Evolutionary conservation across 2,797 vertebrate species (phyloP).

Genomic region (Spondyliosoma cantharus): DNA sequence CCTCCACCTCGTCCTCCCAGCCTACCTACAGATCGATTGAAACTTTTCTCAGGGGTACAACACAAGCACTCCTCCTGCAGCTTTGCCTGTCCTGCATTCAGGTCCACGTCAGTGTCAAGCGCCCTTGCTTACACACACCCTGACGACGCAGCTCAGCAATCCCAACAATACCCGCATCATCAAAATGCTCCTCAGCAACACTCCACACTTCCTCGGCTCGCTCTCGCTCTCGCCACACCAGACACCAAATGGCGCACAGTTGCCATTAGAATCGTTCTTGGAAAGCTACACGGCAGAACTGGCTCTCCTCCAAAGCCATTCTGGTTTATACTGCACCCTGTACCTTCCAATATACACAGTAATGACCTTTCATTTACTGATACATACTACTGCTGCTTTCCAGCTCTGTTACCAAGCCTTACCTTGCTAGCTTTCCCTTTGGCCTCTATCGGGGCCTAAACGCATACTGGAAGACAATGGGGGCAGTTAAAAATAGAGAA

Average conservation of each 20-base stretch:
- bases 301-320: conserved; percentile 47
- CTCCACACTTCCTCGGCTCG: conserved; percentile 25
- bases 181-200: conserved; percentile 63
- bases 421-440: conserved; percentile 21
- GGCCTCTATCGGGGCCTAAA: conserved; percentile 17
- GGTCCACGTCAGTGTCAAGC: conserved; percentile 67
- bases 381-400: conserved; percentile 11
- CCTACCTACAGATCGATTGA: conserved; percentile 75
- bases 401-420: conserved; percentile 23
- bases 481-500: conserved; percentile 64
- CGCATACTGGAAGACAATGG: conserved; percentile 37
- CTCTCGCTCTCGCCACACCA: conserved; percentile 43
- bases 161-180: conserved; percentile 61
- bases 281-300: conserved; percentile 53
- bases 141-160: conserved; percentile 63
- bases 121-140: conserved; percentile 62
- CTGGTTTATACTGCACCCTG: conserved; percentile 40
- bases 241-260: conserved; percentile 68
- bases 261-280: conserved; percentile 58
- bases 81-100: conserved; percentile 68
- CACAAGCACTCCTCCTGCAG: conserved; percentile 63
- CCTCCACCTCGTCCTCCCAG: conserved; percentile 63
- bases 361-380: conserved; percentile 49
- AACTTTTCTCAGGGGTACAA: conserved; percentile 75
- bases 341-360: conserved; percentile 45